Evolutionary conservation across 1,140 invertebrate species (phyloP), one percentile per base, ranked within the genome.

Genomic region (Papilio xuthus): DNA sequence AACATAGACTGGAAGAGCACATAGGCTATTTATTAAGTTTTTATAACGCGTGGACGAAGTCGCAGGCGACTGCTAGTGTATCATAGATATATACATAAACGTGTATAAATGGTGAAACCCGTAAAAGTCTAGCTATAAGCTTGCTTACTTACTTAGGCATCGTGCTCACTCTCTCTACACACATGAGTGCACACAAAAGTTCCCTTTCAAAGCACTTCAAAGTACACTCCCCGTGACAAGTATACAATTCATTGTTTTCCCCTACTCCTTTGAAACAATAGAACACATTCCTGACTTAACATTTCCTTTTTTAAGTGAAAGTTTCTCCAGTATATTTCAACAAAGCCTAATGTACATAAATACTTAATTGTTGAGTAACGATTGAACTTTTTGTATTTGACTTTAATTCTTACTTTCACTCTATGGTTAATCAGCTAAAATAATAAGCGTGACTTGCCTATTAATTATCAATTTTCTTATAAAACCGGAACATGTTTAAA

Each of bases 191-290:
- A 44, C 71, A 73, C 71, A 44, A 42, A 26, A 44, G 71, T 42
- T 28, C 71, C n/a, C 42, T 73, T 47, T 42, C n/a, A 42, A 72
- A 72, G 20, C 20, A 42, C 32, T 44, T 72, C 47, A 20, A 72
- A 73, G 71, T 73, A 73, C 71, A 73, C 37, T 73, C 71, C 32
- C 41, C 37, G 20, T 44, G 41, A 28, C 71, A 42, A 50, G 20
- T 42, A 72, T 15, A 72, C 42, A 47, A 73, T 23, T 73, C 41
- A 73, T 73, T 73, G 70, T 71, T n/a, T 73, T 73, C 71, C 37
- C 42, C 42, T 44, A 13, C 23, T 28, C 2, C 10, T 63, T n/a
- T 10, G 0, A 15, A 28, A 67, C 60, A 67, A 67, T 67, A 4
- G 60, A 28, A 67, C 60, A 63, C 56, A 32, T 67, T 28, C 26